These are phyloP conservation scores for Megaustenia siamemsis DNA, from an alignment of 2,888 invertebrate species.

Conservation along the genomic window DNA sequence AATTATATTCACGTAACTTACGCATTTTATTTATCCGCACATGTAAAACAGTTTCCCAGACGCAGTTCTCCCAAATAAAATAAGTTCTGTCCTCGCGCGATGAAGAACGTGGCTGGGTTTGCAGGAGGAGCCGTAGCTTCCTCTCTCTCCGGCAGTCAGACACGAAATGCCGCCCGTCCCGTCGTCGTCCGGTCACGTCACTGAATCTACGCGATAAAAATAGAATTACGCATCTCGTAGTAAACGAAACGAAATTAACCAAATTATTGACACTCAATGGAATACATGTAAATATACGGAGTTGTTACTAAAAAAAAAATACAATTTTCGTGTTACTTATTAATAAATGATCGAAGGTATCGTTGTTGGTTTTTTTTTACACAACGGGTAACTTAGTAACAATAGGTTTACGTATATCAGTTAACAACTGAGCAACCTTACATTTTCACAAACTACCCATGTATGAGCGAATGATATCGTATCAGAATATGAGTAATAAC, in stretches of 20 bases:
- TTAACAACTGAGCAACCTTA: too few relatives aligned
- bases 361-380: too few relatives aligned
- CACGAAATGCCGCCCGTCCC: conserved; percentile 13
- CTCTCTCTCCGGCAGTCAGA: conserved; percentile 16
- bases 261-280: too few relatives aligned
- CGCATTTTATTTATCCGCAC: not conserved
- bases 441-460: too few relatives aligned
- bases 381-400: too few relatives aligned
- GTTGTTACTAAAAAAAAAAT: too few relatives aligned
- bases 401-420: too few relatives aligned
- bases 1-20: not conserved
- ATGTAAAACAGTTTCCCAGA: not conserved
- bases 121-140: not conserved
- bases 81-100: not conserved
- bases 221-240: conserved; percentile 36
- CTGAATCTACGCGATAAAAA: conserved; percentile 37
- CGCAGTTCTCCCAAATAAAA: conserved; percentile 11
- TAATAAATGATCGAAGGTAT: too few relatives aligned
- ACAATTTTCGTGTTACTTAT: too few relatives aligned
- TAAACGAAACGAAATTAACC: conserved; percentile 40
- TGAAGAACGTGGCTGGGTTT: too few relatives aligned
- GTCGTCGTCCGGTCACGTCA: conserved; percentile 8
- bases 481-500: too few relatives aligned
- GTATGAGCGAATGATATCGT: too few relatives aligned
- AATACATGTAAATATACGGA: not conserved